A percentile compares a stretch with the other conserved stretches of the same genome.
These are phyloP conservation scores for Odontothrips loti DNA, from an alignment of 2,888 invertebrate species.

Conservation along the genomic window DNA sequence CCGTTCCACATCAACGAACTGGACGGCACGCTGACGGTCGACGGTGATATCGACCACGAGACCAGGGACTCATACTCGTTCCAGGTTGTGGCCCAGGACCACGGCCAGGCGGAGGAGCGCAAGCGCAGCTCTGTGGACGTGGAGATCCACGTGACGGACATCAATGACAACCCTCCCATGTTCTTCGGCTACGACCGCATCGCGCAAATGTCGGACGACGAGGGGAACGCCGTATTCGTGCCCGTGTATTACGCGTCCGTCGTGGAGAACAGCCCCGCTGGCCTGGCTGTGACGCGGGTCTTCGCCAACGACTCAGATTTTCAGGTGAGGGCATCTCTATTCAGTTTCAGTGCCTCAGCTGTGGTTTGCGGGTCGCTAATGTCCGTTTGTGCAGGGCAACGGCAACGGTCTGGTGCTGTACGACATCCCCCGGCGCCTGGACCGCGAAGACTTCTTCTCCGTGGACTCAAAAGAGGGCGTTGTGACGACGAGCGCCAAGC, in stretches of 20 bases:
- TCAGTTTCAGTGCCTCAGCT: too few relatives aligned
- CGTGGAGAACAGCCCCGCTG: constrained; percentile 69
- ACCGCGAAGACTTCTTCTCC: constrained; percentile 59
- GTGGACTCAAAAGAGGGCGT: constrained; percentile 83
- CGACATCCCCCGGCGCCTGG: constrained; percentile 63
- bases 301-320: constrained; percentile 83
- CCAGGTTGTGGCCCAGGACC: constrained; percentile 68
- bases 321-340: constrained; percentile 9
- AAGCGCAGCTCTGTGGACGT: constrained; percentile 70
- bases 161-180: constrained; percentile 77
- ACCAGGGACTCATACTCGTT: constrained; percentile 64
- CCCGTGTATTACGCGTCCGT: constrained; percentile 74
- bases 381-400: constrained; percentile 50
- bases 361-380: not conserved
- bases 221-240: constrained; percentile 49
- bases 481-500: constrained; percentile 66
- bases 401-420: constrained; percentile 82
- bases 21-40: constrained; percentile 65
- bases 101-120: constrained; percentile 57
- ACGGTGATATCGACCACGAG: constrained; percentile 75
- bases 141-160: constrained; percentile 74
- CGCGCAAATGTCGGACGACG: constrained; percentile 48
- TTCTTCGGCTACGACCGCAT: constrained; percentile 67
- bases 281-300: constrained; percentile 68
- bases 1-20: constrained; percentile 68